Conservation (phyloP, 2,797 vertebrate species). For the Prunella strophiata region DNA sequence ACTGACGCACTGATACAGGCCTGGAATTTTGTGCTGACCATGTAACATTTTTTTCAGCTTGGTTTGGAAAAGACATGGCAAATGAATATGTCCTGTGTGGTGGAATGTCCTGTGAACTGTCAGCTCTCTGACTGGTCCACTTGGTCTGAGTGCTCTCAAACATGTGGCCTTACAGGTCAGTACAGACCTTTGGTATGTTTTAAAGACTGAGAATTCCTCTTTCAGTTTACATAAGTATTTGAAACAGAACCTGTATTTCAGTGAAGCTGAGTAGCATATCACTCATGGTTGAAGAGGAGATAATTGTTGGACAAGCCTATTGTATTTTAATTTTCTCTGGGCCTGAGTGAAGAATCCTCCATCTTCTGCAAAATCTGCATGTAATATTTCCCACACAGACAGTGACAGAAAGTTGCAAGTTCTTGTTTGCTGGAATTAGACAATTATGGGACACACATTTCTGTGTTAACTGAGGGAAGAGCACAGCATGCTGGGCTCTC, state of each 20-base stretch:
- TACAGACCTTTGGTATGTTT: neutral
- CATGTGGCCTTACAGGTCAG: conserved; percentile 91
- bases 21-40: neutral
- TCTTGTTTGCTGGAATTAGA: neutral
- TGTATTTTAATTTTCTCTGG: neutral
- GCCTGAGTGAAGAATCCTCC: neutral
- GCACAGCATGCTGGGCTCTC: neutral
- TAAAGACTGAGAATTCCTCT: neutral
- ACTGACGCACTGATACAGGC: neutral
- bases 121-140: conserved; percentile 94
- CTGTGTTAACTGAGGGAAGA: neutral
- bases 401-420: neutral
- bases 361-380: neutral
- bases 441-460: neutral
- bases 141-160: conserved; percentile 94
- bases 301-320: neutral
- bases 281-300: neutral
- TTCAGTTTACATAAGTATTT: neutral
- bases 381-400: neutral
- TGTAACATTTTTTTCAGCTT: conserved; percentile 74
- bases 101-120: conserved; percentile 97
- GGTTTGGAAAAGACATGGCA: conserved; percentile 92
- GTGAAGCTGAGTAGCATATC: neutral
- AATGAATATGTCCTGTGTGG: conserved; percentile 91
- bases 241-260: neutral